Conservation (phyloP, 2,113 vertebrate genomes). For the Loxodonta africana region DNA sequence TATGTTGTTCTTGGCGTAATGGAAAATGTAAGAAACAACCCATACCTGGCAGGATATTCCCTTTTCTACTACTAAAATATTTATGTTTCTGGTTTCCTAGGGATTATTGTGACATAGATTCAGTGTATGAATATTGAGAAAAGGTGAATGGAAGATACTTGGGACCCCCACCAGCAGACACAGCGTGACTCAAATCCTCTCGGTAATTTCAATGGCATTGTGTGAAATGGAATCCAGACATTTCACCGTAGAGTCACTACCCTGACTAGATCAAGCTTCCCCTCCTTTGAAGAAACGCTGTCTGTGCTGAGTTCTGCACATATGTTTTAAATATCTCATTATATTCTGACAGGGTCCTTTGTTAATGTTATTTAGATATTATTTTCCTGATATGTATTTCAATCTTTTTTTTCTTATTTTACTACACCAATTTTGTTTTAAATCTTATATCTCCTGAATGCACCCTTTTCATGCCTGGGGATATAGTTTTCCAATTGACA, state of each 20-base stretch:
- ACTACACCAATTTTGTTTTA: slow-evolving; percentile 79
- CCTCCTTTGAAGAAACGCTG: slow-evolving; percentile 71
- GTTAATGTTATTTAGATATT: slow-evolving; percentile 67
- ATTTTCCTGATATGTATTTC: slow-evolving; percentile 66
- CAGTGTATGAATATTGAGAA: slow-evolving; percentile 11
- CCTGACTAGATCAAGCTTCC: slow-evolving; percentile 23
- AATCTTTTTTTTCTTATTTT: slow-evolving; percentile 69
- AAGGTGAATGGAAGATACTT: not conserved
- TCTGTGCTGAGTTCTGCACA: slow-evolving; percentile 61
- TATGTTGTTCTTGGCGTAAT: not conserved
- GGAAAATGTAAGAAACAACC: not conserved
- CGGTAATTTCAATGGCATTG: not conserved
- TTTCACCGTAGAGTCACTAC: not conserved
- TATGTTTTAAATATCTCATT: slow-evolving; percentile 61
- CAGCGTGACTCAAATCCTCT: not conserved
- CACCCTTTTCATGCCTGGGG: slow-evolving; percentile 78
- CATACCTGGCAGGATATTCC: not conserved
- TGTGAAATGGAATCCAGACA: slow-evolving; percentile 28
- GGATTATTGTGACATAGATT: slow-evolving; percentile 47
- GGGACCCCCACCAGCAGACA: not conserved
- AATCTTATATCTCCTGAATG: slow-evolving; percentile 37
- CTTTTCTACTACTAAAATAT: not conserved
- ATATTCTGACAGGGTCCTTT: slow-evolving; percentile 48
- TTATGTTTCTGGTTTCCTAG: slow-evolving; percentile 34
- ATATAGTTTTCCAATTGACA: slow-evolving; percentile 80